Conservation (phyloP, 2,113 vertebrate species). For the Phasianus colchicus region DNA sequence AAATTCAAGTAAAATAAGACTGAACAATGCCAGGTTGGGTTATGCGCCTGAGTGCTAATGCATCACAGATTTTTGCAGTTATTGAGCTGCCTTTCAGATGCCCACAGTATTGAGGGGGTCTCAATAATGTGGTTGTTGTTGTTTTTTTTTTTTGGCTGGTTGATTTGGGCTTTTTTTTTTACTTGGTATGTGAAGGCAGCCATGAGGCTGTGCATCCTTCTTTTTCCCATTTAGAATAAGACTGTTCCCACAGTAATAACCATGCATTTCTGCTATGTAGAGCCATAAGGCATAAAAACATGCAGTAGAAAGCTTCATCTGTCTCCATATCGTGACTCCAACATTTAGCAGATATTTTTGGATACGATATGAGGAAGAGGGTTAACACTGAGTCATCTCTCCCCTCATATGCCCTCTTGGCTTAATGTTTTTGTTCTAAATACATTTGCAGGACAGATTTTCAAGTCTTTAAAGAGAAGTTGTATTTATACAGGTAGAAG, state of each 20-base stretch:
- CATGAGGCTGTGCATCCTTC: neutral
- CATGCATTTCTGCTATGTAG: neutral
- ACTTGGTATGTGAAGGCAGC: neutral
- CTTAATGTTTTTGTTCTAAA: neutral
- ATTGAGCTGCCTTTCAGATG: neutral
- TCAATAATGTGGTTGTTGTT: neutral
- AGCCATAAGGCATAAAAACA: neutral
- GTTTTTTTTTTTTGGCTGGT: neutral
- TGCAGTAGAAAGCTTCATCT: neutral
- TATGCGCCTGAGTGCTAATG: neutral
- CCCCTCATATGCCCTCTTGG: neutral
- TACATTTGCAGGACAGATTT: neutral
- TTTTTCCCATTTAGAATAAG: neutral
- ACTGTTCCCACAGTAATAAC: neutral
- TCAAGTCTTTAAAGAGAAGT: neutral
- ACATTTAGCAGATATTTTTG: neutral
- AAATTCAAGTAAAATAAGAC: neutral
- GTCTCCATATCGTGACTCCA: neutral
- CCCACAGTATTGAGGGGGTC: fast-evolving
- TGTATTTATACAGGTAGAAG: neutral
- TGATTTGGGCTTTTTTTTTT: neutral
- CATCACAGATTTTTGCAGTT: neutral
- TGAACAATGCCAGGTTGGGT: neutral
- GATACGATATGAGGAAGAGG: neutral
- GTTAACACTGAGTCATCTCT: neutral